Base-by-base conservation (phyloP, 2,113 vertebrate species). In the Chaetops frenatus region DNA sequence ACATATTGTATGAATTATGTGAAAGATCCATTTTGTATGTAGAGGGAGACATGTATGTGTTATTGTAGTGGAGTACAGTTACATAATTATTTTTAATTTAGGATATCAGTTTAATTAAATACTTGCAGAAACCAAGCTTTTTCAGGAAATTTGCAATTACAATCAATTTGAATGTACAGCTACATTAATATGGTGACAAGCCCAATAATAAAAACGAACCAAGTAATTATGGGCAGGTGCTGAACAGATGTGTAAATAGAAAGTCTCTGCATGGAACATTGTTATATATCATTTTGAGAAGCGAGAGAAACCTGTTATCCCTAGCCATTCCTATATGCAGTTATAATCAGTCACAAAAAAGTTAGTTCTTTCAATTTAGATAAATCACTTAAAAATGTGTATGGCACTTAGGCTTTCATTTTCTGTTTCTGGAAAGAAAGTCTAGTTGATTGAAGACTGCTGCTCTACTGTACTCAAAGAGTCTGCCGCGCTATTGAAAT, bases 71-170 rank as follows among this genome's bases (percentile, higher is more conserved):
- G 97, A 97, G 86, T 98, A 97, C 83, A 92, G 97, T 98, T 98
- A 98, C 97, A 97, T 97, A 97, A 98, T 98, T 98, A 97, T 97
- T 98, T 97, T 98, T 97, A 98, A 98, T 98, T 98, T 97, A 96
- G 95, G 90, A 97, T 93, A 96, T 94, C 86, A 95, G 97, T 94
- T 97, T 96, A 98, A 98, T 98, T 98, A 97, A 98, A 98, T 95
- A 96, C 97, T 97, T 98, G 95, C 95, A 97, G 98, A 98, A 97
- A 97, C 84, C 90, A 96, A 96, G 87, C 71, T 96, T 98, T 96
- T 98, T 90, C 95, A 98, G 98, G 98, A 98, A 98, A 97, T 96
- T 97, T 98, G 98, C 96, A 98, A 98, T 98, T 98, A 98, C 89
- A 97, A 97, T 97, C 97, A 98, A 97, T 98, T 96, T 97, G 96